Evolutionary conservation across 92 coral and sea anemone species (phyloP).

Genomic region (Umimayanthus kanabou): DNA sequence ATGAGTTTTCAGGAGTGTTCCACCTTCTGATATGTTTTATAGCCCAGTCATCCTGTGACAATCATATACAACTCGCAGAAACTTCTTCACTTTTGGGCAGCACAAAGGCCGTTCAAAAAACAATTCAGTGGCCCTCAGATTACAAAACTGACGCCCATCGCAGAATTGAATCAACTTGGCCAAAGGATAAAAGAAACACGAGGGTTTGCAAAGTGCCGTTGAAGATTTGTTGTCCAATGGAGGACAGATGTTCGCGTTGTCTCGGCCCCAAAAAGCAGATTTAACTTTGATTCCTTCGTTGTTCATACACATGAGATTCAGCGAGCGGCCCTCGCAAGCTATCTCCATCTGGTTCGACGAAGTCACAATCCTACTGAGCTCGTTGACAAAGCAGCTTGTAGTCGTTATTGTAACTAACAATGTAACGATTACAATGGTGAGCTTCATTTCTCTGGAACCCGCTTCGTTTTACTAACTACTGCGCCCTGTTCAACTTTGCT

Average conservation of each 20-base stretch:
- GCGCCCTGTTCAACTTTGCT: not conserved
- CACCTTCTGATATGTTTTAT: not conserved
- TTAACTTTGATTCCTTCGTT: conserved; percentile 41
- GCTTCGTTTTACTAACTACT: not conserved
- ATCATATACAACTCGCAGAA: conserved; percentile 41
- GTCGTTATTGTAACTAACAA: not conserved
- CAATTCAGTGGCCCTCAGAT: conserved; percentile 24
- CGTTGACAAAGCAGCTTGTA: conserved; percentile 16
- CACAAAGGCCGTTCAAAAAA: conserved; percentile 50
- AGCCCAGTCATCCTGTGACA: conserved; percentile 49
- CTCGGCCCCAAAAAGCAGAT: conserved; percentile 58
- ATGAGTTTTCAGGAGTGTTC: not conserved
- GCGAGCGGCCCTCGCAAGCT: conserved; percentile 46
- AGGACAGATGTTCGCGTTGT: conserved; percentile 42
- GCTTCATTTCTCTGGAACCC: not conserved
- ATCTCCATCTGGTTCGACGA: conserved; percentile 36
- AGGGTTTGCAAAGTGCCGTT: conserved; percentile 45
- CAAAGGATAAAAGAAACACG: conserved; percentile 34
- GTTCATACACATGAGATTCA: conserved; percentile 50
- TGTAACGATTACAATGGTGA: not conserved
- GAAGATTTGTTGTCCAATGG: conserved; percentile 18
- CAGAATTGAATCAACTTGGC: conserved; percentile 39
- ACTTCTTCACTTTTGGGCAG: conserved; percentile 50
- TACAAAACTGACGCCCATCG: conserved; percentile 49
- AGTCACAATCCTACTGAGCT: conserved; percentile 32